phyloP scores from a whole-genome alignment of 2,113 vertebrate species.

The Nettapus auritus region DNA sequence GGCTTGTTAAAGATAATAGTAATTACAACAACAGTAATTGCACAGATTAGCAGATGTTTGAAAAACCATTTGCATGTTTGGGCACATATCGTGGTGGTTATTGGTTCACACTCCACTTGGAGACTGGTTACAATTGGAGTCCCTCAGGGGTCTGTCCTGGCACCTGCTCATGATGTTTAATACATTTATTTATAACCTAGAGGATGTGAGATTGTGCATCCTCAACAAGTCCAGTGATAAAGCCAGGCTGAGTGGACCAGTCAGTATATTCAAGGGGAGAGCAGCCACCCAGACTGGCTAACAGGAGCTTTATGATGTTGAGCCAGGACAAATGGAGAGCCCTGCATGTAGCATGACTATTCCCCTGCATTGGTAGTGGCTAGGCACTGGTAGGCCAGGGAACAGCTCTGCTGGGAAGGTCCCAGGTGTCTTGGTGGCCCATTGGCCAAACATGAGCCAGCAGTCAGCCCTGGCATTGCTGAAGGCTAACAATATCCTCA shows the following conservation, averaged over 20 bases:
- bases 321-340: background rate
- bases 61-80: background rate
- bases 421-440: background rate
- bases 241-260: background rate
- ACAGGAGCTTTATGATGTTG: background rate
- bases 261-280: background rate
- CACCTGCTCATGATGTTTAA: background rate
- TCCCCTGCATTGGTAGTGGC: background rate
- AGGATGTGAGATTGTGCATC: background rate
- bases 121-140: background rate
- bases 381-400: background rate
- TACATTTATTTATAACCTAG: background rate
- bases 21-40: background rate
- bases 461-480: background rate
- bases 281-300: rapidly evolving
- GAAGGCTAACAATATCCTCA: background rate
- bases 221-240: background rate
- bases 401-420: background rate
- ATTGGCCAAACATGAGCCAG: background rate
- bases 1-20: background rate
- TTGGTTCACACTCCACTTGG: background rate
- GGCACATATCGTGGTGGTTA: background rate
- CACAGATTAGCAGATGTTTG: background rate
- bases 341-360: background rate
- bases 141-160: background rate